These are phyloP conservation scores for Odontesthes bonariensis DNA, from an alignment of 2,113 vertebrate genomes.

Conservation along the genomic window DNA sequence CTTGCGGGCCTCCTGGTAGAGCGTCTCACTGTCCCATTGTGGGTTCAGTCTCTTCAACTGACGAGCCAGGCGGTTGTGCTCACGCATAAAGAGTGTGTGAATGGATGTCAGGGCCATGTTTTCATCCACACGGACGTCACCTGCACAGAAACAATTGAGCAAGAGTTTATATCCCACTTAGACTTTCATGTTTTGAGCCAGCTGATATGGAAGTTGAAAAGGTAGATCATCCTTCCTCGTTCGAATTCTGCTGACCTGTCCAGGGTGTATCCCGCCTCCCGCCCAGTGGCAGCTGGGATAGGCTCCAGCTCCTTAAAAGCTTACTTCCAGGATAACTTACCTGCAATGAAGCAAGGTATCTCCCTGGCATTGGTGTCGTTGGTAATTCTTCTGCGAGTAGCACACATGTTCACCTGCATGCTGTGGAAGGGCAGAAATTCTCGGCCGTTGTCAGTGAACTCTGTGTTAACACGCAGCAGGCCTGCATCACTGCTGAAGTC, in stretches of 20 bases:
- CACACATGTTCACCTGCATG: constrained; percentile 64
- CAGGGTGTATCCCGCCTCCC: too few relatives aligned
- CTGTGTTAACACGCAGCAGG: constrained; percentile 74
- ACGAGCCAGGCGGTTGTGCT: constrained; percentile 85
- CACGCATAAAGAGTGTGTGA: constrained; percentile 83
- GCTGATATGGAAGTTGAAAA: too few relatives aligned
- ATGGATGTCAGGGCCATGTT: constrained; percentile 80
- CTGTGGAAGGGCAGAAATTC: constrained; percentile 81
- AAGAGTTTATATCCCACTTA: not conserved
- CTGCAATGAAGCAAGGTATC: constrained; percentile 82
- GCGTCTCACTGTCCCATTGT: constrained; percentile 78
- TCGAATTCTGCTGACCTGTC: too few relatives aligned
- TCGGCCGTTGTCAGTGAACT: constrained; percentile 72
- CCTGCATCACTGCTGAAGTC: constrained; percentile 67
- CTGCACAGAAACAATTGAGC: constrained; percentile 50
- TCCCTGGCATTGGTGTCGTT: constrained; percentile 71
- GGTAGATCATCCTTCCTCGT: too few relatives aligned
- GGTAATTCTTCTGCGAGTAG: constrained; percentile 67
- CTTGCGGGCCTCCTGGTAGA: constrained; percentile 85
- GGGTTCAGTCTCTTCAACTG: constrained; percentile 76
- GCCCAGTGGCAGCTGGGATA: too few relatives aligned
- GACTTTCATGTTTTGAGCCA: not conserved
- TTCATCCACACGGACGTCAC: constrained; percentile 80
- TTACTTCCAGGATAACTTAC: constrained; percentile 50
- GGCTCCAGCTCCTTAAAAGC: too few relatives aligned